Evolutionary conservation across 1,140 invertebrate species (phyloP).

Genomic region (Bradysia coprophila): DNA sequence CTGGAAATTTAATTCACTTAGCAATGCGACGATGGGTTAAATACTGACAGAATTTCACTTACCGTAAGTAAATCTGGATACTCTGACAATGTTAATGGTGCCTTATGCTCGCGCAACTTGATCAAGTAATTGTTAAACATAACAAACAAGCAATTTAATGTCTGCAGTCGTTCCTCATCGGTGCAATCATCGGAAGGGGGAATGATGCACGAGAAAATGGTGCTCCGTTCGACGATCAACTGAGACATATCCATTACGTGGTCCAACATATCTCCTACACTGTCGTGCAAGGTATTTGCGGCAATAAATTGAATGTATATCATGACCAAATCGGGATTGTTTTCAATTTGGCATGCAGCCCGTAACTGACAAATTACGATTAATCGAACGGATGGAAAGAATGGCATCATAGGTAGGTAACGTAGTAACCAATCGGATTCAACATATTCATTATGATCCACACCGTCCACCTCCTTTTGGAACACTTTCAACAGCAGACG

Average conservation of each 20-base stretch:
- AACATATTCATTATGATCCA: neutral
- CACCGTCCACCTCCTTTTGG: conserved; percentile 16
- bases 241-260: conserved; percentile 66
- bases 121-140: conserved; percentile 25
- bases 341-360: conserved; percentile 80
- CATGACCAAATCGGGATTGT: conserved; percentile 63
- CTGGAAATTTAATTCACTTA: no score
- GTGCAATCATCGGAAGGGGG: conserved; percentile 32
- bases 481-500: conserved; percentile 32
- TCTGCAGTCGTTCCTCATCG: conserved; percentile 44
- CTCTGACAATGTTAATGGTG: conserved; percentile 45
- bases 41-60: no score
- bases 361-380: conserved; percentile 50
- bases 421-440: conserved; percentile 51
- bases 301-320: conserved; percentile 80
- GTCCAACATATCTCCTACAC: conserved; percentile 40
- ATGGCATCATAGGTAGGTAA: conserved; percentile 50
- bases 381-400: conserved; percentile 45
- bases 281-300: conserved; percentile 44
- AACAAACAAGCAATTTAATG: conserved; percentile 33
- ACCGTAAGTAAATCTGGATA: conserved; percentile 44
- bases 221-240: conserved; percentile 82
- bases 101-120: conserved; percentile 35
- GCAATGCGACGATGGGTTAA: no score
- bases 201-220: conserved; percentile 67